Percentiles rank a stretch among this genome's conserved stretches.
These are phyloP conservation scores for Brachyhypopomus gauderio DNA, from an alignment of 2,113 vertebrate genomes.

Conservation along the genomic window DNA sequence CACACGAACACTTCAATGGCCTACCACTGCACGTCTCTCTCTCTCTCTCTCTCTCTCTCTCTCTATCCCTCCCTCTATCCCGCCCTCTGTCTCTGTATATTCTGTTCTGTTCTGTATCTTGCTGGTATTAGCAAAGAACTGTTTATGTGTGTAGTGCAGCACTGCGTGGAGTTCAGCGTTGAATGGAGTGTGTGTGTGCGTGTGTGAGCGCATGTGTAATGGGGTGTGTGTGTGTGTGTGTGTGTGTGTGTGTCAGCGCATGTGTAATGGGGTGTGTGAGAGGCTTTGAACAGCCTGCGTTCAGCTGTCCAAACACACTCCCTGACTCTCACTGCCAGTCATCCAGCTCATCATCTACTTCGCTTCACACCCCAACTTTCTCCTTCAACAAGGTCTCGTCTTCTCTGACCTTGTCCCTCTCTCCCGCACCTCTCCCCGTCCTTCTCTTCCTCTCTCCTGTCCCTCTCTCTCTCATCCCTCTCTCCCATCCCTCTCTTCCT, in stretches of 20 bases:
- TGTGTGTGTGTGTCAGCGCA: background rate
- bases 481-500: no score
- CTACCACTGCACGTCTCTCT: background rate
- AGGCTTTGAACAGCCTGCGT: conserved; percentile 89
- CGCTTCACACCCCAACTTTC: conserved; percentile 57
- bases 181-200: background rate
- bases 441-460: conserved; percentile 51
- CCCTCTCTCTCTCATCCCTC: background rate
- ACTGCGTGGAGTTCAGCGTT: conserved; percentile 87
- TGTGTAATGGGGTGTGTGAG: conserved; percentile 93
- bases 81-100: conserved; percentile 8
- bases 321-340: conserved; percentile 56
- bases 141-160: conserved; percentile 96
- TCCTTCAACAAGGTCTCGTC: conserved; percentile 43
- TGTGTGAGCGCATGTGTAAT: background rate
- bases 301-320: conserved; percentile 98
- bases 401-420: background rate
- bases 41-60: conserved; percentile 30
- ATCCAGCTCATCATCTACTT: conserved; percentile 17
- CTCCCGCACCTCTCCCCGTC: conserved; percentile 7
- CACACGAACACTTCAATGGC: no score
- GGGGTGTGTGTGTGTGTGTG: background rate
- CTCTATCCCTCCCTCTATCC: background rate
- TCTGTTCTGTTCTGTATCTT: background rate
- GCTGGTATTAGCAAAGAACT: conserved; percentile 83